Evolutionary conservation across 2,888 invertebrate genomes (phyloP).

Genomic region (Neoascia interrupta): DNA sequence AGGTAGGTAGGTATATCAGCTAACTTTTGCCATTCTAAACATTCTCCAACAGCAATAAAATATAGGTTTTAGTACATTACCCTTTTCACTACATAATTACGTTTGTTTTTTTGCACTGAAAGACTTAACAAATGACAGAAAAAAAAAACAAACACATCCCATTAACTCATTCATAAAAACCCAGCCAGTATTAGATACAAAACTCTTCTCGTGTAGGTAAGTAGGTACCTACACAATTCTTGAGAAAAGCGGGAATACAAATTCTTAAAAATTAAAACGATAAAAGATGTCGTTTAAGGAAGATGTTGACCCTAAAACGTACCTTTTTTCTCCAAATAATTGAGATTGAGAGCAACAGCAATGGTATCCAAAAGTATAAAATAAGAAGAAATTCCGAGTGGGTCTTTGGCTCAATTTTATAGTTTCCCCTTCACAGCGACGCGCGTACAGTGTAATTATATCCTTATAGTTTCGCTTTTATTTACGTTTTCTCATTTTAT

Average conservation of each 20-base stretch:
- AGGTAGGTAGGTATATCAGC: not conserved
- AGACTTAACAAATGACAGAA: not conserved
- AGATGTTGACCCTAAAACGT: slow-evolving; percentile 15
- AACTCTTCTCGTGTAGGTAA: no score
- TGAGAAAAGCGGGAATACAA: no score
- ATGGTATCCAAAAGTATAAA: slow-evolving; percentile 4
- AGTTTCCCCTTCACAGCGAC: not conserved
- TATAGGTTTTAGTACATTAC: slow-evolving; percentile 22
- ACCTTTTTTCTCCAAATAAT: slow-evolving; percentile 9
- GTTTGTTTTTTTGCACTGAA: not conserved
- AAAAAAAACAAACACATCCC: not conserved
- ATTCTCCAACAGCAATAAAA: slow-evolving; percentile 25
- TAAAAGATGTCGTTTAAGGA: slow-evolving; percentile 1
- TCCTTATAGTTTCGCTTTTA: slow-evolving; percentile 8
- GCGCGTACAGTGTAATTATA: slow-evolving; percentile 3
- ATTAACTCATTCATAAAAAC: slow-evolving; percentile 29
- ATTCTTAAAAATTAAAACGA: slow-evolving; percentile 7
- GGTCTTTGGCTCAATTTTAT: no score
- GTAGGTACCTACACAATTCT: no score
- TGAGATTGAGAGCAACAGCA: not conserved
- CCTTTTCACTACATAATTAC: slow-evolving; percentile 4
- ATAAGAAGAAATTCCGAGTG: not conserved
- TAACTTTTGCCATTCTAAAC: slow-evolving; percentile 34
- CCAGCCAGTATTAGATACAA: no score
- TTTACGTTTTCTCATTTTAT: not conserved